These are phyloP conservation scores for Lepus oiostolus DNA, from an alignment of 2,797 vertebrate genomes.

Conservation along the genomic window DNA sequence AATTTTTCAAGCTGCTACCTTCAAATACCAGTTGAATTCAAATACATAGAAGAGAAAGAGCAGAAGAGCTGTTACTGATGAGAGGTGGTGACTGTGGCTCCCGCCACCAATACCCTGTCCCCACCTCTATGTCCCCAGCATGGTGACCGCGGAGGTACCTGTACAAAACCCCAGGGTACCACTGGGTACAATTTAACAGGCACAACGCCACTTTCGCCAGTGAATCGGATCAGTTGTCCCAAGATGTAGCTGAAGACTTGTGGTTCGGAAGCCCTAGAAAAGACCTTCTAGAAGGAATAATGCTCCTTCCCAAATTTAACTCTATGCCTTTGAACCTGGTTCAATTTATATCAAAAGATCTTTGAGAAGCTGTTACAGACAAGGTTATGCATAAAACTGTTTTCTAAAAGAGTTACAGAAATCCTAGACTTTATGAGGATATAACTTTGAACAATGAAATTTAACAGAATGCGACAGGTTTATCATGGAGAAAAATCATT, in stretches of 20 bases:
- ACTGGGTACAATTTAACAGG: background rate
- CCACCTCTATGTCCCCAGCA: background rate
- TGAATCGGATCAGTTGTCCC: background rate
- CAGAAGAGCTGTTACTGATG: background rate
- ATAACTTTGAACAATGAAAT: constrained; percentile 66
- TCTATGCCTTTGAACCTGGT: background rate
- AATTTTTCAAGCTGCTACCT: background rate
- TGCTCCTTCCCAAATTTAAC: constrained; percentile 28
- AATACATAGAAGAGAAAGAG: background rate
- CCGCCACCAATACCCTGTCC: background rate
- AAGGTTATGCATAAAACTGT: constrained; percentile 51
- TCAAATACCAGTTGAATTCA: background rate
- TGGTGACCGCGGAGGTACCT: background rate
- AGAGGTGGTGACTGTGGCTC: background rate
- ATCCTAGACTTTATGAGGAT: constrained; percentile 41
- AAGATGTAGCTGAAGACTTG: background rate
- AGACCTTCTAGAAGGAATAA: background rate
- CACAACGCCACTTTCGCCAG: background rate
- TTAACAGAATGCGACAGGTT: constrained; percentile 46
- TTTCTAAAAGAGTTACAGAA: constrained; percentile 57
- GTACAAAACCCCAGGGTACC: background rate
- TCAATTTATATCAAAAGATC: constrained; percentile 43
- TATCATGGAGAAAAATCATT: constrained; percentile 58
- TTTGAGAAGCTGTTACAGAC: constrained; percentile 8
- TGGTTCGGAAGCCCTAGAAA: constrained; percentile 5